Evolutionary conservation across 1,140 invertebrate species (phyloP).

Genomic region (Cotesia vestalis): DNA sequence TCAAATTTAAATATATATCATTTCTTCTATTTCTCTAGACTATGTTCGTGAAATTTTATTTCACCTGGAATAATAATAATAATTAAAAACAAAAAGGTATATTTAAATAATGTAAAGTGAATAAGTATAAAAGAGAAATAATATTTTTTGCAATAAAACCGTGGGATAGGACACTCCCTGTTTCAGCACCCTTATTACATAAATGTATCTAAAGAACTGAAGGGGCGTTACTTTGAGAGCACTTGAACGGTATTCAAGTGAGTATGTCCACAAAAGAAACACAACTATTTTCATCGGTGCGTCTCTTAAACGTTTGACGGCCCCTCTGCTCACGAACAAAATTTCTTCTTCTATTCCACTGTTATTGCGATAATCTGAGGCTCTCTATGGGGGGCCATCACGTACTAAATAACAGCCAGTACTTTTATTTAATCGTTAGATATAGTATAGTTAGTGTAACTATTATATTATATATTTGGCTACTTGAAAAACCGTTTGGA

Average conservation of each 20-base stretch:
- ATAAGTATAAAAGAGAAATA: not conserved
- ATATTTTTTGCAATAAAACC: conserved; percentile 3
- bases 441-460: not conserved
- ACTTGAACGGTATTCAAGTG: conserved; percentile 38
- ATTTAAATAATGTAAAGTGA: not conserved
- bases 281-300: conserved; percentile 30
- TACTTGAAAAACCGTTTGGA: conserved; percentile 19
- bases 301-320: conserved; percentile 24
- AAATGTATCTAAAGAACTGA: conserved; percentile 8
- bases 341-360: conserved; percentile 12
- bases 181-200: conserved; percentile 7
- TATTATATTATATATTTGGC: conserved; percentile 12
- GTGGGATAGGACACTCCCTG: conserved; percentile 16
- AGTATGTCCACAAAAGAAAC: conserved; percentile 35
- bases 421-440: not conserved
- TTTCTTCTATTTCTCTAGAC: not conserved
- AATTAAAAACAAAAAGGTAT: too few species aligned
- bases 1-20: not conserved
- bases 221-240: conserved; percentile 28
- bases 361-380: not conserved
- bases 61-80: too few species aligned
- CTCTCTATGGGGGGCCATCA: conserved; percentile 16
- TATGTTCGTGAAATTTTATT: not conserved
- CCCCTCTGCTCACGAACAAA: conserved; percentile 10
- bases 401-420: not conserved